Base-by-base conservation (phyloP, 2,888 invertebrate genomes). In the Philonicus albiceps region DNA sequence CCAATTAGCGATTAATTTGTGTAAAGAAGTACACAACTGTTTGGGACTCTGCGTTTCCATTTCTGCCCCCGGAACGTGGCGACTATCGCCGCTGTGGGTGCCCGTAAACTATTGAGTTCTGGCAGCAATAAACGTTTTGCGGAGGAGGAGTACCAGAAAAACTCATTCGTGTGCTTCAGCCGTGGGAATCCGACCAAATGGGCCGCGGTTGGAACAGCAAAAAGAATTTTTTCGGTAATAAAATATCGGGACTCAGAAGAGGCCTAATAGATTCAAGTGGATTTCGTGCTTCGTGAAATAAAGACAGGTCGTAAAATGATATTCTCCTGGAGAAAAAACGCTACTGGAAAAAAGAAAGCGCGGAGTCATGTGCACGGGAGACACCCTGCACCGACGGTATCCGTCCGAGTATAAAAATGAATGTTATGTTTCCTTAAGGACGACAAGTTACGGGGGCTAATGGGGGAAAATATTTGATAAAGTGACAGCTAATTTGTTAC, bases 1-100 rank as follows among this genome's bases (percentile, higher is more conserved):
- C 87, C 87, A 87, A 87, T 87, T 87, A 87, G 86, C 86, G 81
- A 86, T 86, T 80, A 86, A 87, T 87, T 87, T 87, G 87, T 85
- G 85, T 87, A 80, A 80, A 80, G 76, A 76, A 74, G 76, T 40
- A 80, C 80, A 80, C 80, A 53, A 80, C 80, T 80, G 49, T 80
- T 80, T 19, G 40, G n/a, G 80, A 16, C 80, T 78, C 40, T 30
- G 37, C 27, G 78, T 13, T 49, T 80, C 43, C 53, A 6, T 40
- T 1, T 3, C 40, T 27, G 8, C 27, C 11, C 30, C 49, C 19
- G 19, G 64, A 72, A 72, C 19, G n/a, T n/a, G n/a, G n/a, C 49
- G 4, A n/a, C n/a, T 49, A 49, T 22, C 11, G 8, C 11, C 19
- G 19, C 11, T 64, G 22, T 64, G 64, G 64, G 64, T 64, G 22